Conservation (phyloP, 2,797 vertebrate genomes). For the Jordanella pulchra region DNA sequence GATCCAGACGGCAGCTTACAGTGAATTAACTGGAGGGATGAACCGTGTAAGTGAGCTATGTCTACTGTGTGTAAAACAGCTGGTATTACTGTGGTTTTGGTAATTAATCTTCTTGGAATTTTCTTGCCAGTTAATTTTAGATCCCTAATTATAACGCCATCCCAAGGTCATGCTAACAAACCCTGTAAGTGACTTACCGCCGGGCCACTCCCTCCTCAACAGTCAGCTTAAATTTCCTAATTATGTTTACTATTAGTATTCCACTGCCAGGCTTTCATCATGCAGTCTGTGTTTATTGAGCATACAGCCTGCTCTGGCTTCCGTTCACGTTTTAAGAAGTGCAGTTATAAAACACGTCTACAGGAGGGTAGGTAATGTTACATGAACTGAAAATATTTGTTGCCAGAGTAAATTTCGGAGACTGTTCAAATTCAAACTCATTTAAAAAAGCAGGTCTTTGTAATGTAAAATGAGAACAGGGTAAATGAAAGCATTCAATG, state of each 20-base stretch:
- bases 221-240: constrained; percentile 48
- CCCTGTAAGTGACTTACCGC: constrained; percentile 55
- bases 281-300: constrained; percentile 38
- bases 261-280: constrained; percentile 48
- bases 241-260: constrained; percentile 57
- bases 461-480: too few species aligned
- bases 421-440: too few species aligned
- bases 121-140: constrained; percentile 44
- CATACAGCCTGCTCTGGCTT: constrained; percentile 35
- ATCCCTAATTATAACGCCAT: constrained; percentile 52
- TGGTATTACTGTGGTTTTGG: constrained; percentile 33
- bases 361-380: background rate
- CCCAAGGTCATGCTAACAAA: constrained; percentile 64
- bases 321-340: constrained; percentile 49
- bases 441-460: background rate
- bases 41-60: constrained; percentile 18
- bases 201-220: constrained; percentile 60
- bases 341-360: constrained; percentile 74
- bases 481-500: background rate
- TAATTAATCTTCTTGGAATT: constrained; percentile 68
- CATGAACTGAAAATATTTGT: background rate
- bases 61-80: constrained; percentile 48
- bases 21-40: constrained; percentile 61
- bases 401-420: background rate
- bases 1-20: constrained; percentile 46